phyloP scores from a whole-genome alignment of 2,113 vertebrate species.

The Poeciliopsis retropinna region DNA sequence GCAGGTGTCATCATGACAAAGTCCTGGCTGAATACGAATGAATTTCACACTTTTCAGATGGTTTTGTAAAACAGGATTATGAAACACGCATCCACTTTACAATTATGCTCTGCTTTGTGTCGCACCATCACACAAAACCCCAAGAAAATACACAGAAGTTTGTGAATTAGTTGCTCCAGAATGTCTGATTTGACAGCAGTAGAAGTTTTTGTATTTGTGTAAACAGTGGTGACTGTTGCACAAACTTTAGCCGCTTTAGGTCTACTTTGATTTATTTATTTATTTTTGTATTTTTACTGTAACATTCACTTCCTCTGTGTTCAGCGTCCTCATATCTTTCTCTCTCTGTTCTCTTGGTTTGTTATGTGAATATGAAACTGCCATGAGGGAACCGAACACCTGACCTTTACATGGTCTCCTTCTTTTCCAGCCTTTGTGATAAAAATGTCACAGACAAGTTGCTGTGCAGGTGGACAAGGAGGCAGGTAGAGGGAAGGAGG shows the following conservation, averaged over 20 bases:
- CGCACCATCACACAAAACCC: too few relatives aligned
- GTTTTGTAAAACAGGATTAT: too few relatives aligned
- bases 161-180: background rate
- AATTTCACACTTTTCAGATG: background rate
- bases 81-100: too few relatives aligned
- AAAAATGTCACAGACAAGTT: background rate
- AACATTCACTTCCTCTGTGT: background rate
- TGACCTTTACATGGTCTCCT: background rate
- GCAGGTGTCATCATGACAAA: background rate
- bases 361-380: background rate
- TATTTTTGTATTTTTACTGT: background rate
- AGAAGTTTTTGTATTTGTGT: background rate
- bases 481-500: background rate
- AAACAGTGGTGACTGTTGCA: background rate
- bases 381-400: background rate
- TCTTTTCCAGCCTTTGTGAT: background rate
- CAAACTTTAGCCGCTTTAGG: background rate
- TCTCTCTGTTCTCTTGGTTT: background rate
- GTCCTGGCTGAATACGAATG: background rate
- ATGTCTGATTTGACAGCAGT: background rate
- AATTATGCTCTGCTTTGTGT: too few relatives aligned
- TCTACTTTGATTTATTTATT: background rate
- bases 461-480: background rate
- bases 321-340: background rate
- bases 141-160: too few relatives aligned